phyloP scores from a whole-genome alignment of 2,888 invertebrate species.

The Platypus cylindrus region DNA sequence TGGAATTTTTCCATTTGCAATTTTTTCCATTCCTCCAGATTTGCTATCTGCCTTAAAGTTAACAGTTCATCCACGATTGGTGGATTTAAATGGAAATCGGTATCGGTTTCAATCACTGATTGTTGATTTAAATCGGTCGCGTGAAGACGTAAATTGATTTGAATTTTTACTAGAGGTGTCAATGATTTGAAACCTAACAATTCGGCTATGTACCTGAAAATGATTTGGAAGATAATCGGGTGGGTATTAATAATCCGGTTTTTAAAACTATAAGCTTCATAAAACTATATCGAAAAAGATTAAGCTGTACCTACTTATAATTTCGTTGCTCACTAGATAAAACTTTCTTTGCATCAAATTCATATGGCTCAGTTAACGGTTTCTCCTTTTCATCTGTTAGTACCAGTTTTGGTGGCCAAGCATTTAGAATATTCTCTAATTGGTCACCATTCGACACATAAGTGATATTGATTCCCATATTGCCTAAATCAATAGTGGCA shows the following conservation, averaged over 20 bases:
- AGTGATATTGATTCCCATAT: conserved; percentile 21
- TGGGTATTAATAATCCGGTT: too few species aligned
- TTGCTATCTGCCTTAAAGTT: conserved; percentile 46
- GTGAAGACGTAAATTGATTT: conserved; percentile 19
- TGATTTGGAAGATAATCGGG: too few species aligned
- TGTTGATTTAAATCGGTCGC: conserved; percentile 11
- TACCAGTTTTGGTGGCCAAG: conserved; percentile 26
- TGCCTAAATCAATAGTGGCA: conserved; percentile 18
- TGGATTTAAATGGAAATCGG: conserved; percentile 20
- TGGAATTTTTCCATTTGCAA: conserved; percentile 51
- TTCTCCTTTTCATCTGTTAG: conserved; percentile 23
- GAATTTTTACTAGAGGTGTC: conserved; percentile 23
- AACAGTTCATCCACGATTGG: conserved; percentile 30
- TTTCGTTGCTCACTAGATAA: conserved; percentile 7
- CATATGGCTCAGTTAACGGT: conserved; percentile 20
- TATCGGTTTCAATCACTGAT: conserved; percentile 15
- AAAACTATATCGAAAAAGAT: too few species aligned
- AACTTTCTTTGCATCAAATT: conserved; percentile 19
- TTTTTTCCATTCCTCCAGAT: conserved; percentile 63
- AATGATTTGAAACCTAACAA: conserved; percentile 17
- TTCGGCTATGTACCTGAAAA: conserved; percentile 18
- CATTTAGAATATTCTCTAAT: conserved; percentile 22
- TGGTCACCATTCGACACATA: conserved; percentile 24
- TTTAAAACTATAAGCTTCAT: too few species aligned
- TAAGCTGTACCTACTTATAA: conserved; percentile 6